Evolutionary conservation across 2,113 vertebrate species (phyloP).

Genomic region (Poeciliopsis prolifica): DNA sequence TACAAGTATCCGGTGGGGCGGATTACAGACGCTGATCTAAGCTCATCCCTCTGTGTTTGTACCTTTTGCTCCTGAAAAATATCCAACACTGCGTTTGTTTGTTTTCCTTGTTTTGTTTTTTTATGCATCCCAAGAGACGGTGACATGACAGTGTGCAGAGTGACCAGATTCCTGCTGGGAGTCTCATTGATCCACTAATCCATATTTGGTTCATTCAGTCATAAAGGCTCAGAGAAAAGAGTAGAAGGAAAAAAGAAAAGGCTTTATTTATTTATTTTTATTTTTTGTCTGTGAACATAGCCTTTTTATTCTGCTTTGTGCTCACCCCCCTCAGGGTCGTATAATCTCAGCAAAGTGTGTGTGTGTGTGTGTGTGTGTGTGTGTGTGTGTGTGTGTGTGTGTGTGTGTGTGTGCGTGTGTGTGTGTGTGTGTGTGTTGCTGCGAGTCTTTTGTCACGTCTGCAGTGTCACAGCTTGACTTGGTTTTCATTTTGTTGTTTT

Average conservation of each 20-base stretch:
- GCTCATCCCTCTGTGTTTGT: constrained; percentile 9
- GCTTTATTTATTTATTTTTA: constrained; percentile 1
- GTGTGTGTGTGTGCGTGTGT: too few relatives aligned
- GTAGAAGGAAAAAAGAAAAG: constrained; percentile 25
- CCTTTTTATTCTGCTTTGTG: not conserved
- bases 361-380: constrained; percentile 6
- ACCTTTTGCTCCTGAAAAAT: constrained; percentile 42
- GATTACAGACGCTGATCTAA: constrained; percentile 25
- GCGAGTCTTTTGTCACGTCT: constrained; percentile 2
- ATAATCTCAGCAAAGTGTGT: not conserved
- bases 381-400: not conserved
- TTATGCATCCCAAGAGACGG: constrained; percentile 22
- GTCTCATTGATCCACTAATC: constrained; percentile 66
- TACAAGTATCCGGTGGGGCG: not conserved
- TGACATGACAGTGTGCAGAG: constrained; percentile 21
- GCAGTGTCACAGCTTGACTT: not conserved
- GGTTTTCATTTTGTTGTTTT: not conserved
- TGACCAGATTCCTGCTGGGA: constrained; percentile 43
- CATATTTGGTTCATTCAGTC: constrained; percentile 60
- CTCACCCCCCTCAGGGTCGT: constrained; percentile 3
- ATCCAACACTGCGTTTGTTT: constrained; percentile 2
- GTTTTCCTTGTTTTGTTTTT: not conserved
- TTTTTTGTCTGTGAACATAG: constrained; percentile 33
- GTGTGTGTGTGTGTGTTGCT: not conserved
- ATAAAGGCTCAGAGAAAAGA: constrained; percentile 50